phyloP scores from a whole-genome alignment of 2,113 vertebrate genomes.

The Xerus inauris region DNA sequence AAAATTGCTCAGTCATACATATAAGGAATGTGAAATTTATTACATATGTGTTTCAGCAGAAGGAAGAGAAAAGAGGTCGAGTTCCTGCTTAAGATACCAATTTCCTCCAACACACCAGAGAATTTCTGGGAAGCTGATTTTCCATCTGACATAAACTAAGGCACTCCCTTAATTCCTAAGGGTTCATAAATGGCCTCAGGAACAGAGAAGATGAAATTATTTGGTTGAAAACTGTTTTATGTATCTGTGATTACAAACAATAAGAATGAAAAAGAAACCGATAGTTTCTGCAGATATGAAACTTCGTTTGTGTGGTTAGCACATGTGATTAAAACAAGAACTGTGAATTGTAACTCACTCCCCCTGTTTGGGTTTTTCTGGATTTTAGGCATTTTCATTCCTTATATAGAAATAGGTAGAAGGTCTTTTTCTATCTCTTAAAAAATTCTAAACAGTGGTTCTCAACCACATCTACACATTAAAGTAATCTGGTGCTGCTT shows the following conservation, averaged over 20 bases:
- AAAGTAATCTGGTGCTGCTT: background rate
- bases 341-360: background rate
- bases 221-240: background rate
- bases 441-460: background rate
- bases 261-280: constrained; percentile 58
- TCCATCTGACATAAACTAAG: constrained; percentile 81
- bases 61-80: constrained; percentile 90
- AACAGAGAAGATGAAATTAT: background rate
- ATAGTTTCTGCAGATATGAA: constrained; percentile 54
- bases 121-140: constrained; percentile 94
- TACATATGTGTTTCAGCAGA: constrained; percentile 76
- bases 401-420: background rate
- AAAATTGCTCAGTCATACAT: background rate
- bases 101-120: constrained; percentile 90
- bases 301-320: constrained; percentile 57
- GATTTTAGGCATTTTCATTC: constrained; percentile 37
- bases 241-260: background rate
- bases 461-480: background rate
- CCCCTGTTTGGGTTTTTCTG: constrained; percentile 41
- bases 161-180: background rate
- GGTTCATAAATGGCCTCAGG: background rate
- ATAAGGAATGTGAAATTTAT: background rate
- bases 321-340: constrained; percentile 69
- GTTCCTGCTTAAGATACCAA: constrained; percentile 89
- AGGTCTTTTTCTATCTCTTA: background rate